Base-by-base conservation (phyloP, 2,888 invertebrate genomes). In the Drosophila siamana region DNA sequence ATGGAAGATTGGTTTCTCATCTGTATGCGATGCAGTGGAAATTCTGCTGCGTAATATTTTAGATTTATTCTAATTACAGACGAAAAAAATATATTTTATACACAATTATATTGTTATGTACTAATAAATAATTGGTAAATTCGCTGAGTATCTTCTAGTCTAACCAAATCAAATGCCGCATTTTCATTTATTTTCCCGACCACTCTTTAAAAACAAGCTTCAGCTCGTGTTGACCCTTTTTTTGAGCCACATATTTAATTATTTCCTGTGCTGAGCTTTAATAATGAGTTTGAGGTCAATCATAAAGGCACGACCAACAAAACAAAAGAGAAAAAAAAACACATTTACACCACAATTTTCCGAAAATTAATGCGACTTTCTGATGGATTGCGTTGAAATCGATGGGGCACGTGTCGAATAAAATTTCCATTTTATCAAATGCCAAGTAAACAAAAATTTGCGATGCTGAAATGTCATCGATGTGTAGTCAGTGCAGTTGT, bases 221-320 rank as follows among this genome's bases (percentile, higher is more conserved):
- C 13, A 41, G 13, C 19, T 43, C 4, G 1, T 13, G 15, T 44
- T 33, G 50, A 15, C n/a, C 33, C 44, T 33, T 22, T 16, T 16
- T 33, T 26, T 26, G 6, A 52, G 24, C 44, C 52, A 61, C 52
- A 46, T 43, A 26, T 46, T 61, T 52, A 54, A 54, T 40, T 61
- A 40, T 54, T 61, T 54, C 26, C 13, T 22, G 26, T 40, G 28
- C 15, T 22, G 15, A 60, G 50, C 36, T 46, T 54, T 61, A 40
- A 46, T 16, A 46, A 61, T 54, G 28, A 38, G 2, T 36, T 47
- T 55, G 33, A 22, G 43, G 30, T 33, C 43, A 55, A 43, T 28
- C 30, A 13, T 22, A 22, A 36, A 13, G 7, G 11, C 24, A 38
- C 7, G n/a, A n/a, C n/a, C n/a, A n/a, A n/a, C n/a, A n/a, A n/a